A percentile compares a stretch with the other conserved stretches of the same genome.
Conservation (phyloP, 1,140 invertebrate species). For the Philopotamus ludificatus region DNA sequence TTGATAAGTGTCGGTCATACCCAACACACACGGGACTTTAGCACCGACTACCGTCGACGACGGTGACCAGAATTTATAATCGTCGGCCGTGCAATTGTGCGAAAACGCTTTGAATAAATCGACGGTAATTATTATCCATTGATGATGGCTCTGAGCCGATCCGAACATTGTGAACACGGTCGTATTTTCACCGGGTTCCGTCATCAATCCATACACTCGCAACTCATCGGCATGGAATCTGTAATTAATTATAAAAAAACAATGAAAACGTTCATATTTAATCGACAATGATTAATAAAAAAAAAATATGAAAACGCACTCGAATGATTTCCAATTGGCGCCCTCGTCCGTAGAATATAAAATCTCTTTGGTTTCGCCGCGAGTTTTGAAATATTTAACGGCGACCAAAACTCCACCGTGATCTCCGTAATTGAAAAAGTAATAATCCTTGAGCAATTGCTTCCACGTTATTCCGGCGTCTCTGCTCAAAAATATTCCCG, state of each 20-base stretch:
- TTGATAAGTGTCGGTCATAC: slow-evolving; percentile 72
- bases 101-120: slow-evolving; percentile 72
- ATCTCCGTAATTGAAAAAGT: slow-evolving; percentile 88
- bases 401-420: slow-evolving; percentile 86
- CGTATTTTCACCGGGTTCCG: slow-evolving; percentile 88
- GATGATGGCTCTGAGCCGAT: slow-evolving; percentile 70
- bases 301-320: not conserved
- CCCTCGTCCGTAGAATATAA: slow-evolving; percentile 86
- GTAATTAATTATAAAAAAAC: slow-evolving; percentile 20
- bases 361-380: slow-evolving; percentile 72
- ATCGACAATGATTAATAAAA: not conserved
- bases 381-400: slow-evolving; percentile 74
- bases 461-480: slow-evolving; percentile 86
- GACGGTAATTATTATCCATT: slow-evolving; percentile 86
- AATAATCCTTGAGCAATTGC: slow-evolving; percentile 77
- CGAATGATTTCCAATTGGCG: slow-evolving; percentile 67
- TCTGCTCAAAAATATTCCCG: slow-evolving; percentile 77
- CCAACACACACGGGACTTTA: slow-evolving; percentile 72
- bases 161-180: slow-evolving; percentile 91
- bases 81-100: slow-evolving; percentile 65
- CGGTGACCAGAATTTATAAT: slow-evolving; percentile 88
- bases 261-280: not conserved
- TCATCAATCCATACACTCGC: slow-evolving; percentile 83
- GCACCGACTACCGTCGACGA: slow-evolving; percentile 56
- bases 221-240: slow-evolving; percentile 71